Evolutionary conservation across 2,113 vertebrate species (phyloP), one percentile per base, ranked within the genome.

Genomic region (Trematomus loennbergii): DNA sequence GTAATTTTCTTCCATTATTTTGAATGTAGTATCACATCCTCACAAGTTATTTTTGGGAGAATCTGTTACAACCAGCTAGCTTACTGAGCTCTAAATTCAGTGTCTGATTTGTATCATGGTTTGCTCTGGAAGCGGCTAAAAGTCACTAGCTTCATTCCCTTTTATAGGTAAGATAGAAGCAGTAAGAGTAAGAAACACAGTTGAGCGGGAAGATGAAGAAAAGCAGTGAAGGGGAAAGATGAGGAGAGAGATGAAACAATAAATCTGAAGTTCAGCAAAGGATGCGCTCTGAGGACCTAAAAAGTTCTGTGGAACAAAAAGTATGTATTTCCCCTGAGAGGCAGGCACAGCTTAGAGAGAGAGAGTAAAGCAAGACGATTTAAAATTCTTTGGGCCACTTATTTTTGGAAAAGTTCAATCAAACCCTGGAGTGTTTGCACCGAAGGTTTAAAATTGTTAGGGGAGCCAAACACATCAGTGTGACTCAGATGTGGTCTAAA

Each of bases 361-460:
- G 50, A 52, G 36, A 69, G 58, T 70, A 50, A 79, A 70, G 55
- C 60, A 61, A 60, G 66, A 69, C 17, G 3, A 78, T 69, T 85
- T 69, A 1, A 72, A 83, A 75, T 75, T 86, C 73, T 79, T 54
- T 36, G 10, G 12, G n/a, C 5, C 61, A 50, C 54, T 83, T 77
- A 66, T 84, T 78, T 89, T 81, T 73, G 62, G 74, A 85, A 80
- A 54, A 57, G 66, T 83, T 88, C 59, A 79, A 46, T 82, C 16
- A 76, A 84, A 84, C n/a, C 17, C 59, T 57, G 9, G 64, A 73
- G 62, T 82, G 82, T 87, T 79, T 88, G 72, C 79, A 3, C 67
- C 25, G 5, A 72, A 75, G 49, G 59, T 78, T 75, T 62, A 73
- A 40, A 83, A 84, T 79, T 59, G 73, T 70, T 59, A 61, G 9